Base-by-base conservation (phyloP, 2,113 vertebrate genomes). In the Lampris megalopsis region DNA sequence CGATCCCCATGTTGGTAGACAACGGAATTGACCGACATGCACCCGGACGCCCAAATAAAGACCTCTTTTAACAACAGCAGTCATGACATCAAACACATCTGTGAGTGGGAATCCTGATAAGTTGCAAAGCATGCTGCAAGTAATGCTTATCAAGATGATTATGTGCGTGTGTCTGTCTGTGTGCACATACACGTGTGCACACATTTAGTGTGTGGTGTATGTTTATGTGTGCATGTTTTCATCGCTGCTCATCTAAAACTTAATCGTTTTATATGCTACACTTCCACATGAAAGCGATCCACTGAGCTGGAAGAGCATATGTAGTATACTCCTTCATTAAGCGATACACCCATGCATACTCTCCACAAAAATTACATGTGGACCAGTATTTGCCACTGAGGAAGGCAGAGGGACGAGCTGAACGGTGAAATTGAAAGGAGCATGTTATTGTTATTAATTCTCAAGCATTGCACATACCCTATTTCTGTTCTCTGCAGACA, bases 401-500 rank as follows among this genome's bases (percentile, higher is more conserved):
- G 24, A 74, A 50, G 43, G 67, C 49, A 50, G 66, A 10, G 49
- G 24, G 49, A 54, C 43, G 24, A 24, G 35, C 5, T 6, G 53
- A 64, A 61, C 43, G 56, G 63, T 41, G 69, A 68, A 77, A 79
- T 79, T 3, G 79, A 1, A 66, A 24, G 24, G 68, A 9, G 54
- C 45, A 10, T 54, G 45, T 13, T 56, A 40, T 0, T 10, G 58
- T 57, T 63, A 59, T 57, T 57, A 66, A 59, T 57, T 45, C 24
- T 36, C 52, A 71, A 47, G 71, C 68, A 38, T 74, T 66, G 49
- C 41, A 47, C 5, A 65, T 62, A 68, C 57, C 24, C 50, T 9
- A 70, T 86, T 84, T 82, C 41, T 49, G 9, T 68, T 61, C 57
- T 64, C 36, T 66, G 56, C 2, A 41, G n/a, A 57, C 9, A 42